Evolutionary conservation across 2,113 vertebrate species (phyloP).

Genomic region (Brachypteracias leptosomus): DNA sequence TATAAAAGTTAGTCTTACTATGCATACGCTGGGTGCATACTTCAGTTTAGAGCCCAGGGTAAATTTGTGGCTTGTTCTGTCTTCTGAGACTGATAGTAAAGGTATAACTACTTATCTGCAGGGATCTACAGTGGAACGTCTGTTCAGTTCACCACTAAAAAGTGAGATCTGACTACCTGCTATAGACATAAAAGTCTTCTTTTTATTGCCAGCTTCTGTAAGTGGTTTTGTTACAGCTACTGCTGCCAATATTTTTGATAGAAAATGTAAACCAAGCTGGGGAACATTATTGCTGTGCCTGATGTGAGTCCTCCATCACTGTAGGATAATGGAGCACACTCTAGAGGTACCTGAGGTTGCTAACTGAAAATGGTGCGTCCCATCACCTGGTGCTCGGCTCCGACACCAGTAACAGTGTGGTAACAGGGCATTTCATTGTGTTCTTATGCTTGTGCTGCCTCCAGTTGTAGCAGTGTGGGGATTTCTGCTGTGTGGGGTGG

Average conservation of each 20-base stretch:
- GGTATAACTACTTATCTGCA: background rate
- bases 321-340: background rate
- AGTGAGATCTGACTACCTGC: background rate
- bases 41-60: background rate
- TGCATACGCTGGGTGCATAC: background rate
- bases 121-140: background rate
- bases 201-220: too few relatives aligned
- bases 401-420: background rate
- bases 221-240: background rate
- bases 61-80: background rate
- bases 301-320: background rate
- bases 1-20: background rate
- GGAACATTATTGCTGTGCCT: background rate
- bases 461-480: background rate
- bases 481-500: background rate
- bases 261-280: background rate
- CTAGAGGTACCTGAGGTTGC: background rate
- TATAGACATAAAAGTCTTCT: background rate
- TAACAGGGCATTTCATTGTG: background rate
- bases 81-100: background rate
- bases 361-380: background rate
- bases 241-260: background rate
- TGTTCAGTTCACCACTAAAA: background rate
- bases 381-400: accelerated
- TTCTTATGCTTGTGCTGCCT: background rate